These are phyloP conservation scores for Semibalanus balanoides DNA, from an alignment of 1,140 invertebrate genomes.

Conservation along the genomic window DNA sequence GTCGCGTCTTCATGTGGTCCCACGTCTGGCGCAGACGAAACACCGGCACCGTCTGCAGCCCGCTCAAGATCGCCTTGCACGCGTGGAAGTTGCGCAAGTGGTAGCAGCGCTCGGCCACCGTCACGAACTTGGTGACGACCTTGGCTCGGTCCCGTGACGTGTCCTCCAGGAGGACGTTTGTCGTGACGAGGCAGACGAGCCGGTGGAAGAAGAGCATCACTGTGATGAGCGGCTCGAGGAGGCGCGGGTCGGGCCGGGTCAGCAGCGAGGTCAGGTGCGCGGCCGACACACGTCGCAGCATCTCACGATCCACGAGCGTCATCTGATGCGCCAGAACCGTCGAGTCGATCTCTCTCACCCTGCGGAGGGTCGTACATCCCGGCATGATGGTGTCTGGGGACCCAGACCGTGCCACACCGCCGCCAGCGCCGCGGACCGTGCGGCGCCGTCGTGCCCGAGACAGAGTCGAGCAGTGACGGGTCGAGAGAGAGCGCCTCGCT, in stretches of 20 bases:
- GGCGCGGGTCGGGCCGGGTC: neutral
- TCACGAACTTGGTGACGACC: slow-evolving; percentile 37
- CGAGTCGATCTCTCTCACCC: neutral
- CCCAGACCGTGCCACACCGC: neutral
- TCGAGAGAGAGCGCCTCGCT: neutral
- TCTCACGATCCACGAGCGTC: neutral
- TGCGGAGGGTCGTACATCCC: neutral
- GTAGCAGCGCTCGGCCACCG: slow-evolving; percentile 37
- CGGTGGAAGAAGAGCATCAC: slow-evolving; percentile 39
- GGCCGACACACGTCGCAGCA: neutral
- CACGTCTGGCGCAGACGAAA: slow-evolving; percentile 36
- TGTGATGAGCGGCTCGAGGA: slow-evolving; percentile 34
- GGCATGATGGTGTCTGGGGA: neutral
- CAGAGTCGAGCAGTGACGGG: neutral
- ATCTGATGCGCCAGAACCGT: neutral
- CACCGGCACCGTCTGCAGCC: slow-evolving; percentile 37
- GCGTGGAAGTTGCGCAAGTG: slow-evolving; percentile 39
- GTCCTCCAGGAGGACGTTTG: slow-evolving; percentile 33
- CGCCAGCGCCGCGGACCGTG: too few relatives aligned
- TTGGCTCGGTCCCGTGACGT: slow-evolving; percentile 33
- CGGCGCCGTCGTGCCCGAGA: neutral
- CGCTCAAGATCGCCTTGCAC: slow-evolving; percentile 36
- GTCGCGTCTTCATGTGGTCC: slow-evolving; percentile 34
- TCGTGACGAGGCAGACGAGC: slow-evolving; percentile 34
- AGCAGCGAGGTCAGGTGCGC: neutral